Evolutionary conservation across 1,140 invertebrate genomes (phyloP).

Genomic region (Pachyrhynchus sulphureomaculatus): DNA sequence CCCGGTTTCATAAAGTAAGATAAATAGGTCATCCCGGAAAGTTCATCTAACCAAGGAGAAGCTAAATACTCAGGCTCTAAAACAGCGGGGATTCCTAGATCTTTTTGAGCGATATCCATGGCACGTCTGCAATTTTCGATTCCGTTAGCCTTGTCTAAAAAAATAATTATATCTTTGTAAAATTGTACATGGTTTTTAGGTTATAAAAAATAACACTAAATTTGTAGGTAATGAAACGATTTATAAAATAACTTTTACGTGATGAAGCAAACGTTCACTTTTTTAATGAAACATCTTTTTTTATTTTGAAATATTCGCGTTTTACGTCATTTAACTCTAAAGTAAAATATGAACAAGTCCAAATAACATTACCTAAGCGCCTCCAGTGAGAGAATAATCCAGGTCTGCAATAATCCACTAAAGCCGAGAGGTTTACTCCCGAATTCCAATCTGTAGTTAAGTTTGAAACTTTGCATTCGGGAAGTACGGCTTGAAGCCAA

Average conservation of each 20-base stretch:
- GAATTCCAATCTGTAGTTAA: conserved; percentile 97
- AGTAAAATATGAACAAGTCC: too few relatives aligned
- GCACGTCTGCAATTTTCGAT: conserved; percentile 89
- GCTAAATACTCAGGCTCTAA: conserved; percentile 94
- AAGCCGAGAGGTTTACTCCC: conserved; percentile 81
- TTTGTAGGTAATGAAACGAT: too few relatives aligned
- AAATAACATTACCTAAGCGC: conserved; percentile 74
- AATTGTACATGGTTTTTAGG: too few relatives aligned
- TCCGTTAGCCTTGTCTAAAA: conserved; percentile 62
- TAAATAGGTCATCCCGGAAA: conserved; percentile 97
- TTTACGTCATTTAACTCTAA: too few relatives aligned
- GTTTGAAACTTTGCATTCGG: conserved; percentile 90
- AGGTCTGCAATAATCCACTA: conserved; percentile 91
- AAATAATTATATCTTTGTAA: too few relatives aligned
- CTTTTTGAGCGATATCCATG: conserved; percentile 87
- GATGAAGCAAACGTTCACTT: too few relatives aligned
- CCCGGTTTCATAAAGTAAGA: conserved; percentile 98
- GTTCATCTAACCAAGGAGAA: conserved; percentile 92
- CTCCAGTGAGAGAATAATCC: conserved; percentile 92
- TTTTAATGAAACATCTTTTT: too few relatives aligned
- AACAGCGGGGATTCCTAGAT: conserved; percentile 91
- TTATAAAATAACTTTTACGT: too few relatives aligned
- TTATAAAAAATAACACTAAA: too few relatives aligned
- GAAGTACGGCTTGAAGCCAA: conserved; percentile 91
- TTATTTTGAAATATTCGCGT: too few relatives aligned